Base-by-base conservation (phyloP, 2,113 vertebrate genomes). In the Maylandia zebra region DNA sequence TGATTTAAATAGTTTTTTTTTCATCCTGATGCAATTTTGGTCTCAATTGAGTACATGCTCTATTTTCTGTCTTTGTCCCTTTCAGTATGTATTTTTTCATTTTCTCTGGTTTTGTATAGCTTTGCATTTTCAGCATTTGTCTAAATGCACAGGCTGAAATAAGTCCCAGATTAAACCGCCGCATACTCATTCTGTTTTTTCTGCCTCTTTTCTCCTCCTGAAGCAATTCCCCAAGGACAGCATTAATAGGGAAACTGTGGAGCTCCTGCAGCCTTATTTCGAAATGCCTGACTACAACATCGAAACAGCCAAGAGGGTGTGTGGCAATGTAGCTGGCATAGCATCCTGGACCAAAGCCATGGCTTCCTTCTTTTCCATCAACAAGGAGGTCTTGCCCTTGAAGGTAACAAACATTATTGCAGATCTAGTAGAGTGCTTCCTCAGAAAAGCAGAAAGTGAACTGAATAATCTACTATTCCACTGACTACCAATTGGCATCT, bases 291-390 rank as follows among this genome's bases (percentile, higher is more conserved):
- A 99, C 95, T 99, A 99, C 93, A 98, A 98, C 91, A 98, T 98
- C 3, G 98, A 99, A 92, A 99, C 97, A 14, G 98, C 98, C 14
- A 98, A 96, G 84, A 96, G 97, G 9, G 98, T 99, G 2, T 99
- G 98, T 88, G 98, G 98, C 10, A 99, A 99, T 43, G 97, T 99
- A 85, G 98, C 98, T 1, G 98, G 98, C 24, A 97, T 99, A 71
- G 98, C 98, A 83, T 98, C 98, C 5, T 99, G 98, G 98, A 99
- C 98, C 2, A 98, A 98, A 96, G 97, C 98, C 22, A 99, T 99
- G 98, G 98, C 97, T 3, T 92, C 97, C 5, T 99, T 99, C 95
- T 99, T 98, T 93, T 97, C 98, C 59, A 97, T 98, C 88, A 99
- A 99, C 95, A 99, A 98, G 94, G 99, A 99, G 93, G 98, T 99